phyloP scores from a whole-genome alignment of 2,113 vertebrate species.

The Gadus macrocephalus region DNA sequence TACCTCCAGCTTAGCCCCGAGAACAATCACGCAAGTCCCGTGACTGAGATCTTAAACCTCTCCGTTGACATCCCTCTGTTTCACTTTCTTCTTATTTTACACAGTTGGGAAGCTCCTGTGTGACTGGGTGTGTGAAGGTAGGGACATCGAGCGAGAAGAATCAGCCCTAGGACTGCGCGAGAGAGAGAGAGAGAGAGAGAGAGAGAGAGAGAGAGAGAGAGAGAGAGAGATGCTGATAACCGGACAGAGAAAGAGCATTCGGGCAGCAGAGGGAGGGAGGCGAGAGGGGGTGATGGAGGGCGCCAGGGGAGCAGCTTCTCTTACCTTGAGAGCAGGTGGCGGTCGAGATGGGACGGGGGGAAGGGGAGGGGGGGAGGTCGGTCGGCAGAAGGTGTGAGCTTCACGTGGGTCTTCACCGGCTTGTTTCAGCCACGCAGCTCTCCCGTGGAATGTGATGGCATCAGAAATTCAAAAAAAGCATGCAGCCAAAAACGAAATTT shows the following conservation, averaged over 20 bases:
- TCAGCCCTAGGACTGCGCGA: too few species aligned
- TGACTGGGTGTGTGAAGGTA: conserved; percentile 36
- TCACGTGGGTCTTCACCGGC: conserved; percentile 64
- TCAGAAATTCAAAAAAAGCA: conserved; percentile 53
- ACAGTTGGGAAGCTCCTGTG: conserved; percentile 15
- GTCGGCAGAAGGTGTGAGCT: conserved; percentile 35
- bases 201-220: too few species aligned
- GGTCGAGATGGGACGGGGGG: conserved; percentile 16
- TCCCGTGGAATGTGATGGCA: conserved; percentile 57
- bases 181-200: too few species aligned
- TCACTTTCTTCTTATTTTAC: conserved; percentile 37
- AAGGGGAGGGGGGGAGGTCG: conserved; percentile 36
- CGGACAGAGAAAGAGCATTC: neutral
- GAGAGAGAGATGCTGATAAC: neutral
- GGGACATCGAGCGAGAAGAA: conserved; percentile 40
- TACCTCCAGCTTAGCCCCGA: conserved; percentile 36
- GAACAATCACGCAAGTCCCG: conserved; percentile 68
- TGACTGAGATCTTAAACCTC: conserved; percentile 65
- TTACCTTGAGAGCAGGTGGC: neutral
- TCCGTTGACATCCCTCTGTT: conserved; percentile 51
- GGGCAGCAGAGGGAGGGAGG: too few species aligned
- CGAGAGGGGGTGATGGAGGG: too few species aligned
- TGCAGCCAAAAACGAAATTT: conserved; percentile 47
- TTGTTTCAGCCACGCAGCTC: conserved; percentile 65
- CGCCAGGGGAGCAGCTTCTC: neutral